Conservation (phyloP, 2,113 vertebrate species). For the Gobiocypris rarus region DNA sequence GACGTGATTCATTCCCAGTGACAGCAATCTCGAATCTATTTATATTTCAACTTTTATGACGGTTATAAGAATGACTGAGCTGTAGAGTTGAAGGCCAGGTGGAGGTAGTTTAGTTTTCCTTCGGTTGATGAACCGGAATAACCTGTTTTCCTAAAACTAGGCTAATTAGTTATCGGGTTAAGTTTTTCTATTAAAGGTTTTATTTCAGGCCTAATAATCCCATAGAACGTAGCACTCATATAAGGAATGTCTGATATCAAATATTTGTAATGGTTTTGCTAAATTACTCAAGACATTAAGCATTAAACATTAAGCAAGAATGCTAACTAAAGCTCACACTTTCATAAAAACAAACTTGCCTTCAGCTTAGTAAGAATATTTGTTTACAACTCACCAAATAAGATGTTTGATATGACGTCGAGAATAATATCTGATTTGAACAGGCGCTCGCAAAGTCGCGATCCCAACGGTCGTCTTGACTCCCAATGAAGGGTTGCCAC, state of each 20-base stretch:
- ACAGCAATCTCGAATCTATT: constrained; percentile 56
- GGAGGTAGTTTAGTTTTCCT: not conserved
- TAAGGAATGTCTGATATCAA: not conserved
- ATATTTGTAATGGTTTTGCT: not conserved
- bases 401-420: not conserved
- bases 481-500: no score
- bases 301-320: not conserved
- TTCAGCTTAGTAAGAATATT: not conserved
- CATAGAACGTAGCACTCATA: no score
- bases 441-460: not conserved
- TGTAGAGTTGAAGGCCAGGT: constrained; percentile 73
- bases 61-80: constrained; percentile 68
- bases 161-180: no score
- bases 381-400: not conserved
- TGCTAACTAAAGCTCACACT: not conserved
- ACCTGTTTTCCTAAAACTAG: not conserved
- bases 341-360: not conserved
- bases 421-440: not conserved
- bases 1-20: constrained; percentile 45
- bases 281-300: not conserved
- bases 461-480: not conserved
- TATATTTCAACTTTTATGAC: constrained; percentile 63
- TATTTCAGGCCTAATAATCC: not conserved
- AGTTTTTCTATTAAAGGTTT: not conserved
- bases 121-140: constrained; percentile 45